Base-by-base conservation (phyloP, 2,888 invertebrate species). In the Stegana nigrithorax region DNA sequence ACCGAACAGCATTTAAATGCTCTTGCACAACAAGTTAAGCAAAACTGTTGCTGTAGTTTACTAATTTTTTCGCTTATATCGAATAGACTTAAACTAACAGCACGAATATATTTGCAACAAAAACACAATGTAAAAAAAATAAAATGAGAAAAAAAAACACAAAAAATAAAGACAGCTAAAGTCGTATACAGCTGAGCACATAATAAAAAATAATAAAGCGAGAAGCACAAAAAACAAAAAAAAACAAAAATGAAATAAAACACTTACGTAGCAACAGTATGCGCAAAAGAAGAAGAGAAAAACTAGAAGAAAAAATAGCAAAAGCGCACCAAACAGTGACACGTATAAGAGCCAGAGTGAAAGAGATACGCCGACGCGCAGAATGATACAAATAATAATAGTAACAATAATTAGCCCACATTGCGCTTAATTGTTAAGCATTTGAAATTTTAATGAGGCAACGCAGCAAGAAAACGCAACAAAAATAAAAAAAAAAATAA, bases 201-300 rank as follows among this genome's bases (percentile, higher is more conserved):
- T 66, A 53, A 29, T 69, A 69, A 78, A 67, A 64, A 55, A 50
- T 17, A 61, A 56, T 21, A 44, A n/a, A 59, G 55, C 14, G 2
- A 58, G 36, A 25, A 50, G 21, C n/a, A 50, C 23, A n/a, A 6
- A 36, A 36, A 4, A 36, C 10, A 36, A 36, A 36, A 4, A n/a
- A n/a, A n/a, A n/a, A n/a, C n/a, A n/a, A n/a, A n/a, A n/a, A n/a
- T n/a, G n/a, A n/a, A n/a, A n/a, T n/a, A n/a, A n/a, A n/a, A n/a
- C n/a, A n/a, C n/a, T n/a, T n/a, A n/a, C n/a, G n/a, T n/a, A n/a
- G n/a, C n/a, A n/a, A n/a, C n/a, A n/a, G n/a, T n/a, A n/a, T n/a
- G n/a, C n/a, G n/a, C n/a, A n/a, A n/a, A n/a, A n/a, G n/a, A n/a
- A n/a, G n/a, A n/a, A n/a, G 29, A 6, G 10, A 29, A 29, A 29